phyloP scores from a whole-genome alignment of 1,140 invertebrate genomes.

The Phthorimaea operculella region DNA sequence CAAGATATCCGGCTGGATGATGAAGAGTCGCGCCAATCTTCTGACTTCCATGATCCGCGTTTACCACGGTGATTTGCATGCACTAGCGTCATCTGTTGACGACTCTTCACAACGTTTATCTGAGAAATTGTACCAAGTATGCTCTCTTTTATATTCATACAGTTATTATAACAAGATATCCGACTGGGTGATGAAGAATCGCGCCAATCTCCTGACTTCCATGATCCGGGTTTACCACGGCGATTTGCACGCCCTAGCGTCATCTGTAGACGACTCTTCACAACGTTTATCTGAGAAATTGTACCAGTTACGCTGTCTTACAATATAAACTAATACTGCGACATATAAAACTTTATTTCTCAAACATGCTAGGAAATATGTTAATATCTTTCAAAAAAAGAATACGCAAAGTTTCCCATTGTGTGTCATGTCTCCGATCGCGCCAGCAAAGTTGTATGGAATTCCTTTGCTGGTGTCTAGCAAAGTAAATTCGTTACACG shows the following conservation, averaged over 20 bases:
- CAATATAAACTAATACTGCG: too few species aligned
- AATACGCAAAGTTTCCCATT: too few species aligned
- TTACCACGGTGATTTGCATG: constrained; percentile 82
- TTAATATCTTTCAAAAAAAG: too few species aligned
- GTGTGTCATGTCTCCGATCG: too few species aligned
- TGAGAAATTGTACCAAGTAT: constrained; percentile 78
- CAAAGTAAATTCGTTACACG: too few species aligned
- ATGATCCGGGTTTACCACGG: constrained; percentile 83
- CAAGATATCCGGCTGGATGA: too few species aligned
- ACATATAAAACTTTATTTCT: too few species aligned
- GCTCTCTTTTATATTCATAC: too few species aligned
- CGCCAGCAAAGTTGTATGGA: too few species aligned
- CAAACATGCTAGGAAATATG: too few species aligned
- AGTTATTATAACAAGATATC: too few species aligned
- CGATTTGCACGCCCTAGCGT: constrained; percentile 76
- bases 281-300: constrained; percentile 79
- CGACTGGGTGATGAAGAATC: constrained; percentile 80
- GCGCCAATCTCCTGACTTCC: constrained; percentile 76
- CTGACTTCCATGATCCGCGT: constrained; percentile 79
- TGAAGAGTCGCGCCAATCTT: constrained; percentile 78
- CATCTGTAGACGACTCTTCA: constrained; percentile 70
- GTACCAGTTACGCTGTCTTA: constrained; percentile 73
- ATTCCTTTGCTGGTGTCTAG: too few species aligned
- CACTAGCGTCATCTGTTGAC: constrained; percentile 71
- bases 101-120: constrained; percentile 74